Evolutionary conservation across 1,140 invertebrate species (phyloP).

Genomic region (Atta colombica): DNA sequence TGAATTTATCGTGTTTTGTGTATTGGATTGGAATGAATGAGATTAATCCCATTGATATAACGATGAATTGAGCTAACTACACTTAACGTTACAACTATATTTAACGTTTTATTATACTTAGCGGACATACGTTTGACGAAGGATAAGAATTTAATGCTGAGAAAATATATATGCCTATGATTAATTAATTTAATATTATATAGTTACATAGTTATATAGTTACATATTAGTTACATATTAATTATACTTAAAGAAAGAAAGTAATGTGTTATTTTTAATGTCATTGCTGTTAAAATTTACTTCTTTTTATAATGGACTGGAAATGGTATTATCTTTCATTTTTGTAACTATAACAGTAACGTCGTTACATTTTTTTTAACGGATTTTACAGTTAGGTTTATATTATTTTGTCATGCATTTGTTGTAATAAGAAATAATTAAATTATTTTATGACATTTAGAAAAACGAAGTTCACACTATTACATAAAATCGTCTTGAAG

Average conservation of each 20-base stretch:
- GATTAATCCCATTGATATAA: neutral
- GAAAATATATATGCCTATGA: neutral
- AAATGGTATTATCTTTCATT: no score
- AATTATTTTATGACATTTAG: neutral
- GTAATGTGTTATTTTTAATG: no score
- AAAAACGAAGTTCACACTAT: neutral
- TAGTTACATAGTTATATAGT: no score
- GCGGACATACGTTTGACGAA: neutral
- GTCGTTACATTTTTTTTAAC: no score
- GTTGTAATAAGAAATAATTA: neutral
- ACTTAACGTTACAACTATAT: no score
- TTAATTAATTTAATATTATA: neutral
- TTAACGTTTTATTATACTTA: neutral
- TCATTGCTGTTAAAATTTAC: no score
- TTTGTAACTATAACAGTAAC: no score
- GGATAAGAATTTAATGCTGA: neutral
- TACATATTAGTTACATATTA: no score
- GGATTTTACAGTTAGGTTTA: no score
- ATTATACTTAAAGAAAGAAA: no score
- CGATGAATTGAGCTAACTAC: neutral
- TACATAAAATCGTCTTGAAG: neutral
- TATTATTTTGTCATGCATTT: neutral
- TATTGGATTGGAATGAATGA: neutral
- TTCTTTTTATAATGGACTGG: no score
- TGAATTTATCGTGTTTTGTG: slow-evolving; percentile 20